Conservation (phyloP, 2,888 invertebrate species). For the Elmis aenea region DNA sequence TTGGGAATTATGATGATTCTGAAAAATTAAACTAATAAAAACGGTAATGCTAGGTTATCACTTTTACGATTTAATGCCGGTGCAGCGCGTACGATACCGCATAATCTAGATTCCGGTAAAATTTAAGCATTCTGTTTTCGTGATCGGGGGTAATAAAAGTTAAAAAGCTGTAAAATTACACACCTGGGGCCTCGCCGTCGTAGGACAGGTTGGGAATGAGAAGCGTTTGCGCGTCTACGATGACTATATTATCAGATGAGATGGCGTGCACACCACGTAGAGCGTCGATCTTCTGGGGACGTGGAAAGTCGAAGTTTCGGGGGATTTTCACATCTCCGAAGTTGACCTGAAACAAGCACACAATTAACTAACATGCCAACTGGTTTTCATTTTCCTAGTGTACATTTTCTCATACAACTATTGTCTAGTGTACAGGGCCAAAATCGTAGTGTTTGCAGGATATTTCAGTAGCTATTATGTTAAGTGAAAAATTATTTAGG, state of each 20-base stretch:
- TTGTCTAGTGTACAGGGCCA: no score
- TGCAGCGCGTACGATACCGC: slow-evolving; percentile 6
- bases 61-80: slow-evolving; percentile 11
- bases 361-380: slow-evolving; percentile 1
- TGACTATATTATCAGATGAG: slow-evolving; percentile 78
- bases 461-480: no score
- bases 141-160: slow-evolving; percentile 19
- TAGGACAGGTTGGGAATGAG: slow-evolving; percentile 86
- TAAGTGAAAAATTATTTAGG: no score
- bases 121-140: slow-evolving; percentile 14
- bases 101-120: slow-evolving; percentile 20
- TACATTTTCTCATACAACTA: no score
- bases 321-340: slow-evolving; percentile 85
- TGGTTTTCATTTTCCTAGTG: no score
- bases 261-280: slow-evolving; percentile 79
- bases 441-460: no score
- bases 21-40: no score
- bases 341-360: slow-evolving; percentile 61
- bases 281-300: slow-evolving; percentile 73
- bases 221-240: slow-evolving; percentile 90
- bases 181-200: slow-evolving; percentile 90
- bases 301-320: slow-evolving; percentile 71
- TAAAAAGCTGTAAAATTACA: slow-evolving; percentile 30
- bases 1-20: no score
- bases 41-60: slow-evolving; percentile 11